Conservation (phyloP, 2,797 vertebrate species). For the Gambelia wislizenii region DNA sequence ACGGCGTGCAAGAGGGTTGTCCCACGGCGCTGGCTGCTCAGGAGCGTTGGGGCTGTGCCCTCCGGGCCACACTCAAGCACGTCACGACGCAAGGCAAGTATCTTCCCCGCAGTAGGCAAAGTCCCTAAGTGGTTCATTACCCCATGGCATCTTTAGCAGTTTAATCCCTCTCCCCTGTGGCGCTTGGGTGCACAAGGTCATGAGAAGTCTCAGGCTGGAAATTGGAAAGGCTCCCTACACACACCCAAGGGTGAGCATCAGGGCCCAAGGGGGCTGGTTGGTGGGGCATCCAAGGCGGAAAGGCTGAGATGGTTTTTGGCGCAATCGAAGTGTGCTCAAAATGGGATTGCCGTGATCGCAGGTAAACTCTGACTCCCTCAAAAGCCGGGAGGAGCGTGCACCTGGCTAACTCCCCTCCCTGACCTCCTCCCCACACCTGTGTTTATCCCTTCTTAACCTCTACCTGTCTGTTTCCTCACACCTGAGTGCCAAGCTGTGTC, state of each 20-base stretch:
- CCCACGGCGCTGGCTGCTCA: background rate
- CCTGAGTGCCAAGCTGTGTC: background rate
- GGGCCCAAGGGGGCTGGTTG: no score
- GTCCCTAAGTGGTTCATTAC: no score
- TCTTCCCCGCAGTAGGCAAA: background rate
- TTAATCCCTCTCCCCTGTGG: background rate
- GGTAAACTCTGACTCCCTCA: background rate
- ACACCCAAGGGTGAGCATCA: background rate
- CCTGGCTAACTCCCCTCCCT: background rate
- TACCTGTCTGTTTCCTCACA: conserved; percentile 1
- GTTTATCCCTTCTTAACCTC: conserved; percentile 22
- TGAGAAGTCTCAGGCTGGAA: background rate
- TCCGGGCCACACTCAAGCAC: background rate
- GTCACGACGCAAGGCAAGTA: conserved; percentile 7
- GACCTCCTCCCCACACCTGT: background rate
- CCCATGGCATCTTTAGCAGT: no score
- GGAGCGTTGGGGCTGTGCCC: background rate
- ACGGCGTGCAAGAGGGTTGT: background rate
- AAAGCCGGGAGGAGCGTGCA: background rate
- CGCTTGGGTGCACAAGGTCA: background rate
- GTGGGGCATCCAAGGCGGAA: background rate
- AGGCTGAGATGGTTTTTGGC: background rate
- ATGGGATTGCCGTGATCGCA: background rate
- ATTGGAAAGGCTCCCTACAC: background rate
- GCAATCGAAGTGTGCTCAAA: accelerated